Base-by-base conservation (phyloP, 2,113 vertebrate species). In the Ammodytes marinus region DNA sequence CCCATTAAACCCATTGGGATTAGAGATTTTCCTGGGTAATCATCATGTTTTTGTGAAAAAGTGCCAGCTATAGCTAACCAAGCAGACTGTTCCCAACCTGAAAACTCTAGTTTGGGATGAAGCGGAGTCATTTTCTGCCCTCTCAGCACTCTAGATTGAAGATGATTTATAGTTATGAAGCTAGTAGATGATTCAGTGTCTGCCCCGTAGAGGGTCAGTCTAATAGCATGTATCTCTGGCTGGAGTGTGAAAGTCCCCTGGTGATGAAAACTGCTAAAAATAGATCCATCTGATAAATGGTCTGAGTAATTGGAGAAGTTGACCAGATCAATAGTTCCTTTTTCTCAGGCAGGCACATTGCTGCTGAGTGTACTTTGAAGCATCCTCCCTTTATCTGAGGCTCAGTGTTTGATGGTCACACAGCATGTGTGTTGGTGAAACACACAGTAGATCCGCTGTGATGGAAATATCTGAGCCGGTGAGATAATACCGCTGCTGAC, bases 1-100 rank as follows among this genome's bases (percentile, higher is more conserved):
- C 84, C 74, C 77, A 85, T 89, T 87, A 85, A 86, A 17, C 27
- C 78, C 77, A 66, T 52, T 64, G 67, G 88, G 86, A 94, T 93
- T 86, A 87, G 42, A 84, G 69, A 86, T 90, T 80, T 75, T 65
- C 35, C 76, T 54, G 61, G 80, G 81, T 79, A 84, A 84, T 89
- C 82, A 82, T 85, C 54, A 45, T 58, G 69, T 75, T 74, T 87
- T 27, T 82, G 66, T 79, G 81, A 70, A 71, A 80, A 76, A 73
- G 46, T 77, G 79, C 74, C 76, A 77, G 64, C 68, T 75, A 27
- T 27, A 84, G 80, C 73, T 71, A 72, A 58, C 9, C 11, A 46
- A 45, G 46, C 35, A 72, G 52, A 57, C 69, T 77, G 76, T 66
- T 67, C 67, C 64, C 71, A 70, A 69, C 42, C 53, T 79, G 55